These are phyloP conservation scores for Muntiacus reevesi DNA, from an alignment of 2,113 vertebrate species.

Conservation along the genomic window DNA sequence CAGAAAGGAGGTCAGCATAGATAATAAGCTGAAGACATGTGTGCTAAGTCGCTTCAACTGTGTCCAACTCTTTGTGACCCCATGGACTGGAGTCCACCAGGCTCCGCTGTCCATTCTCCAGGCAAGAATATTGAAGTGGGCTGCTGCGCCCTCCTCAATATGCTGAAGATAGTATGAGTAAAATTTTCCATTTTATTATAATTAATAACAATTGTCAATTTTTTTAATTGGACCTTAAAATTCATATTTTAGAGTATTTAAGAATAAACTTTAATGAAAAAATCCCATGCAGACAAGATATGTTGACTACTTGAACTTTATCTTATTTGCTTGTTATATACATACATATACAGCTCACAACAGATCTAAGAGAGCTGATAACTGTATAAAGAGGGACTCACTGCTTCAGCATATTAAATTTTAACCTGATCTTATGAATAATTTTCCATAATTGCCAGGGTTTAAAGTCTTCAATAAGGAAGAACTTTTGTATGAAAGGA, in stretches of 20 bases:
- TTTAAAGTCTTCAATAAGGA: neutral
- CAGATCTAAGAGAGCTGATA: neutral
- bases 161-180: neutral
- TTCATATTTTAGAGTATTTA: neutral
- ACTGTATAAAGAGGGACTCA: neutral
- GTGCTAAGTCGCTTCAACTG: neutral
- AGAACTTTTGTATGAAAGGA: neutral
- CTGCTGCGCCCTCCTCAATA: fast-evolving
- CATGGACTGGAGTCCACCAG: neutral
- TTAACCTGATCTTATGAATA: neutral
- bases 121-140: neutral
- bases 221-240: neutral
- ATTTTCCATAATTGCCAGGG: neutral
- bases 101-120: neutral
- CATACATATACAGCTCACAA: neutral
- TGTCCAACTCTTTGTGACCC: neutral
- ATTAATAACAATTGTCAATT: neutral
- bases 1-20: neutral
- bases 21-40: neutral
- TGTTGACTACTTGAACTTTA: neutral
- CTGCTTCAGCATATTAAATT: neutral
- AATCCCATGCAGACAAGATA: neutral
- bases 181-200: neutral
- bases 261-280: neutral
- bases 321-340: neutral